Evolutionary conservation across 2,888 invertebrate species (phyloP), one percentile per base, ranked within the genome.

Genomic region (Lasioglossum malachurum): DNA sequence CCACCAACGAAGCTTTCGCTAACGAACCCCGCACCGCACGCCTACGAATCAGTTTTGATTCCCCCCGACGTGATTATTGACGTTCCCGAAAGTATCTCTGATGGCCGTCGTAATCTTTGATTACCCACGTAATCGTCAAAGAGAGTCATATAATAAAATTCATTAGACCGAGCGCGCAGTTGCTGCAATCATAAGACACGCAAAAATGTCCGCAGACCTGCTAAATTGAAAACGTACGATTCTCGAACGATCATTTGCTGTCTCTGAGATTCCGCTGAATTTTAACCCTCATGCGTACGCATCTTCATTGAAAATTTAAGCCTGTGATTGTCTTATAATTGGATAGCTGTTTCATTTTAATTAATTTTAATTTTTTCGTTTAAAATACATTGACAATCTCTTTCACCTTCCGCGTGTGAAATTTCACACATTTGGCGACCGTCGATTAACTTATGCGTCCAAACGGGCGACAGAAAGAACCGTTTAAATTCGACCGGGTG

Each of bases 1-100:
- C 78, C 80, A 75, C 60, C 80, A 46, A 69, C 73, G 77, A 78
- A 83, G 75, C 79, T 79, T 78, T 64, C 84, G 77, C 80, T 84
- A 88, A 87, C 81, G 83, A 87, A 82, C 80, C 60, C 80, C 78
- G 27, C 78, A 23, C 31, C 27, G 35, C 41, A 69, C 74, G 67
- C 38, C 69, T 74, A 16, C 12, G 75, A 60, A 86, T 76, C 78
- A 73, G 60, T 78, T 80, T 64, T 44, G 73, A 87, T 81, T 80
- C 73, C 64, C 16, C 14, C 27, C 60, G 67, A 19, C 46, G 44
- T 35, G 69, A 74, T 77, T 67, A 84, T 64, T 23, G 49, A 41
- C 46, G 46, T 44, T 76, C 64, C 10, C 27, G 38, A 44, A 60
- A 8, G 69, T 10, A 38, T 73, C 75, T 10, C 16, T 67, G 67